phyloP scores from a whole-genome alignment of 2,888 invertebrate genomes.

The Schizotus pectinicornis region DNA sequence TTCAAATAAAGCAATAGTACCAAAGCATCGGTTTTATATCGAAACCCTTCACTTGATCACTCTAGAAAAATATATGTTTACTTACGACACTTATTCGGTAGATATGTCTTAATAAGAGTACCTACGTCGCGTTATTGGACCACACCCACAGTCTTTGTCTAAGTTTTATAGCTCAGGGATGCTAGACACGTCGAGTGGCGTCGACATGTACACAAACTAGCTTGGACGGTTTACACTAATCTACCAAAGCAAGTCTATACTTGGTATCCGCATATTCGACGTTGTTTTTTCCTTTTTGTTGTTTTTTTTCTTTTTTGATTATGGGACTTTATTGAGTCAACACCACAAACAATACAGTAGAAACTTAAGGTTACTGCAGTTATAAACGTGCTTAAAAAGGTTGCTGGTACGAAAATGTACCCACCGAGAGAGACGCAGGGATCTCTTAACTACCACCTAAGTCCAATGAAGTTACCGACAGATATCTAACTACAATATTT shows the following conservation, averaged over 20 bases:
- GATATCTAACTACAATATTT: constrained; percentile 54
- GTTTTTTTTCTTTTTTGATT: constrained; percentile 15
- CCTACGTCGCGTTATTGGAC: constrained; percentile 53
- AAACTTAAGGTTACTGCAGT: constrained; percentile 9
- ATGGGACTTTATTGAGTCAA: constrained; percentile 6
- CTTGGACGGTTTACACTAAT: constrained; percentile 51
- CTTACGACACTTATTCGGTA: constrained; percentile 47
- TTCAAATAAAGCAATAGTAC: constrained; percentile 58
- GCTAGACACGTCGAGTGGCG: constrained; percentile 30
- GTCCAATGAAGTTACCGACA: constrained; percentile 25
- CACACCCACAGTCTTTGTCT: constrained; percentile 56
- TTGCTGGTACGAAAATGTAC: constrained; percentile 29
- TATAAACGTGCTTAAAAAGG: not conserved
- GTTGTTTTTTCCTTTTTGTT: too few species aligned
- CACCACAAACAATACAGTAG: constrained; percentile 14
- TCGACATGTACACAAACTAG: constrained; percentile 43
- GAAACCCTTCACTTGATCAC: constrained; percentile 40
- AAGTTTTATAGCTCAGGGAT: constrained; percentile 34
- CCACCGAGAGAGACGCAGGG: constrained; percentile 18
- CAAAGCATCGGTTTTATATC: constrained; percentile 50
- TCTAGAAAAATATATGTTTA: constrained; percentile 56
- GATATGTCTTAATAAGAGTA: constrained; percentile 53
- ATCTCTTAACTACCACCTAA: constrained; percentile 10
- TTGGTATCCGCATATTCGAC: constrained; percentile 6
- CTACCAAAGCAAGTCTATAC: constrained; percentile 41